A percentile compares a stretch with the other conserved stretches of the same genome.
Evolutionary conservation across 2,113 vertebrate genomes (phyloP).

Genomic region (Hippocampus zosterae): DNA sequence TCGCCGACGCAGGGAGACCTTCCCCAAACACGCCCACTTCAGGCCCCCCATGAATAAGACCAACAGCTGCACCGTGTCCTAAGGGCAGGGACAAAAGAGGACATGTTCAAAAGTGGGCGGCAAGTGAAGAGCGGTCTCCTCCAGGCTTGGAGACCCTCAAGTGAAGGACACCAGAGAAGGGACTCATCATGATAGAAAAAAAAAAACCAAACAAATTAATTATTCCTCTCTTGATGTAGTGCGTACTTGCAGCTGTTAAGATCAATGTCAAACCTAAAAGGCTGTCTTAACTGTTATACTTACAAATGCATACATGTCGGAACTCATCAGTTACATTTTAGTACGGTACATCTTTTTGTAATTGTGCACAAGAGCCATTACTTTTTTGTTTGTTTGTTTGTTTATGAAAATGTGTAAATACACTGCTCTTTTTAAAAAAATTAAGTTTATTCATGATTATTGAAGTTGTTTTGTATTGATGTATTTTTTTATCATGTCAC

Average conservation of each 20-base stretch:
- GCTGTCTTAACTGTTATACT: conserved; percentile 3
- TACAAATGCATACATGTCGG: neutral
- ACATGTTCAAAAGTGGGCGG: conserved; percentile 2
- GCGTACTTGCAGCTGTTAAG: conserved; percentile 51
- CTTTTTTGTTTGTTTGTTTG: conserved; percentile 20
- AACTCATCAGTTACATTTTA: conserved; percentile 41
- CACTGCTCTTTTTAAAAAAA: conserved; percentile 34
- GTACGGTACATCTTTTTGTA: conserved; percentile 13
- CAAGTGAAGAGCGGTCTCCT: conserved; percentile 5
- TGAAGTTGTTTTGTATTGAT: conserved; percentile 10
- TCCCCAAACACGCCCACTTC: conserved; percentile 74
- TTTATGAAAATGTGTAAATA: conserved; percentile 40
- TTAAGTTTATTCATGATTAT: conserved; percentile 16
- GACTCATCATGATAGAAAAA: neutral
- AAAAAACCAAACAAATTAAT: neutral
- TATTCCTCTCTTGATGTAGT: conserved; percentile 27
- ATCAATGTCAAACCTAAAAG: conserved; percentile 43
- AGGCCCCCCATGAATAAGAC: conserved; percentile 91
- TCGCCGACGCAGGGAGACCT: conserved; percentile 81
- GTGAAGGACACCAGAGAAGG: conserved; percentile 4
- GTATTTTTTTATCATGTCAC: conserved; percentile 10
- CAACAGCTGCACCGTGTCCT: conserved; percentile 86
- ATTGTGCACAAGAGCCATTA: conserved; percentile 19
- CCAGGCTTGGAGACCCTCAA: neutral
- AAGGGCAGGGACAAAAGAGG: conserved; percentile 32